Evolutionary conservation across 2,888 invertebrate genomes (phyloP).

Genomic region (Andrena fulva): DNA sequence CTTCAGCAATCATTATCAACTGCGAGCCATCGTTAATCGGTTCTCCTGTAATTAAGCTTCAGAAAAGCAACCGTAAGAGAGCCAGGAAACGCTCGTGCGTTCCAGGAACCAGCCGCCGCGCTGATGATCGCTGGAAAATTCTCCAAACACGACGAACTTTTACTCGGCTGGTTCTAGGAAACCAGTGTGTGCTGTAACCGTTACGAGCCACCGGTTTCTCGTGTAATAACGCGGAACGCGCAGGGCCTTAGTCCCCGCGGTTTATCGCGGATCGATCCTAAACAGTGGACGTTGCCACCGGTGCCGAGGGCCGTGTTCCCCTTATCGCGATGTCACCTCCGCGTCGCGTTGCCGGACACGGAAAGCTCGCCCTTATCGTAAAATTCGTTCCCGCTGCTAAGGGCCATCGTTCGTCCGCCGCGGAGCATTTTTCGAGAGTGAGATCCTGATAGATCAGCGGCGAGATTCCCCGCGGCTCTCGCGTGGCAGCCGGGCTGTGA

Average conservation of each 20-base stretch:
- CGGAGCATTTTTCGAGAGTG: neutral
- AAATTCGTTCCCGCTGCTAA: neutral
- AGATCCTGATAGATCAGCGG: neutral
- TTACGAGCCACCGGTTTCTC: constrained; percentile 57
- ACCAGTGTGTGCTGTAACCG: constrained; percentile 39
- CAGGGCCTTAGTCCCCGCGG: constrained; percentile 22
- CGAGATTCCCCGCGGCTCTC: neutral
- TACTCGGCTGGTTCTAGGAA: constrained; percentile 8
- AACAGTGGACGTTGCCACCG: neutral
- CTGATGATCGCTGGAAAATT: constrained; percentile 6
- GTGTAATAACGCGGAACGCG: constrained; percentile 55
- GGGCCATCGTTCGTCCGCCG: neutral
- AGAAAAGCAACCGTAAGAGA: too few relatives aligned
- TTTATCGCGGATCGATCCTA: constrained; percentile 49
- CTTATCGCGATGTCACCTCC: constrained; percentile 21
- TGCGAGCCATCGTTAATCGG: too few relatives aligned
- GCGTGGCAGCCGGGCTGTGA: constrained; percentile 10
- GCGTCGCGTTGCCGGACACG: neutral
- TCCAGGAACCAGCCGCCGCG: too few relatives aligned
- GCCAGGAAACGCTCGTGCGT: too few relatives aligned
- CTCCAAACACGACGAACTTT: constrained; percentile 13
- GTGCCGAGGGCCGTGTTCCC: neutral
- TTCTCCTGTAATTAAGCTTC: too few relatives aligned
- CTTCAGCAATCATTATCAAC: too few relatives aligned
- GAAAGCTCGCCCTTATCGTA: constrained; percentile 4